Conservation (phyloP, 2,888 invertebrate genomes). For the Epiblema foenella region DNA sequence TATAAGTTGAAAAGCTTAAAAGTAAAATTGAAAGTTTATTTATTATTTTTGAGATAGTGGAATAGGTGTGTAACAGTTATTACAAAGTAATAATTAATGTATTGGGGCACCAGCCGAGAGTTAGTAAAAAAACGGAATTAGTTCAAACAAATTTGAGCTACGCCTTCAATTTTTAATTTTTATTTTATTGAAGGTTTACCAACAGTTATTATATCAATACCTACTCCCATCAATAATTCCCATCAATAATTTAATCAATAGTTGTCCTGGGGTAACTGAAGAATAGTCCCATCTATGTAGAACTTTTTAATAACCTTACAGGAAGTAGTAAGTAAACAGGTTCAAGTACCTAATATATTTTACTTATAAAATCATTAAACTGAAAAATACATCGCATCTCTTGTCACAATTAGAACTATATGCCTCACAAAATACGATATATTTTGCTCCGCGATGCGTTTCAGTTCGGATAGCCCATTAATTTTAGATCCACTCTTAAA, state of each 20-base stretch:
- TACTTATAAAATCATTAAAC: conserved; percentile 6
- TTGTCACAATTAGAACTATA: not conserved
- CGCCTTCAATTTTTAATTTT: conserved; percentile 17
- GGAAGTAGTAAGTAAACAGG: not conserved
- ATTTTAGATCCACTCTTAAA: conserved; percentile 26
- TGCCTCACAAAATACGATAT: not conserved
- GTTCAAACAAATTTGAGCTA: conserved; percentile 13
- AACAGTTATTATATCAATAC: too few species aligned
- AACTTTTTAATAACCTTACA: too few species aligned
- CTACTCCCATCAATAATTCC: too few species aligned
- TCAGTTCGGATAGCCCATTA: conserved; percentile 5
- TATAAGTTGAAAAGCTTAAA: not conserved
- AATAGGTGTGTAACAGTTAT: too few species aligned
- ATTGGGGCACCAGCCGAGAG: not conserved
- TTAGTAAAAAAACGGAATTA: not conserved
- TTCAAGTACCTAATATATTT: conserved; percentile 3
- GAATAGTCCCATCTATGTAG: not conserved
- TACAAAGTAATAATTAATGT: conserved; percentile 10
- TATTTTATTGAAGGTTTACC: too few species aligned
- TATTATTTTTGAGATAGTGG: too few species aligned
- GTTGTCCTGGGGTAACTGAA: conserved; percentile 13
- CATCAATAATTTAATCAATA: conserved; percentile 29
- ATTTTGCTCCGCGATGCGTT: not conserved
- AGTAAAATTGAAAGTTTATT: too few species aligned
- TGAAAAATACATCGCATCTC: not conserved